Conservation (phyloP, 2,888 invertebrate species). For the Tubulanus polymorphus region DNA sequence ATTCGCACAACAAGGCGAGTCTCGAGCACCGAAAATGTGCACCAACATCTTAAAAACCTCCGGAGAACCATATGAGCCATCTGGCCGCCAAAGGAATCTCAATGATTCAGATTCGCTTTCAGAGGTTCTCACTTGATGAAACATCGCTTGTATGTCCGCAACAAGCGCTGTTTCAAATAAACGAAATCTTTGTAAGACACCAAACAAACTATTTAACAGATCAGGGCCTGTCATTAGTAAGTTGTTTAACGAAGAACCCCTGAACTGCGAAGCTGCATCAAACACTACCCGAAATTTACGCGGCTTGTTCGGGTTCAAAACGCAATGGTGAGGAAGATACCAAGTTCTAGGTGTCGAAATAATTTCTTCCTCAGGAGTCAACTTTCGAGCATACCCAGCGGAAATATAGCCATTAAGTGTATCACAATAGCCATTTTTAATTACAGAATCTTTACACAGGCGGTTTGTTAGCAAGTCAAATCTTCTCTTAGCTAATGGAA, state of each 20-base stretch:
- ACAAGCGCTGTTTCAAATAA: not conserved
- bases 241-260: not conserved
- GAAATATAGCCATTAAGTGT: not conserved
- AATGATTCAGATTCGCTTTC: not conserved
- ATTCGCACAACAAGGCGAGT: not conserved
- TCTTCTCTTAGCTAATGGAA: not conserved
- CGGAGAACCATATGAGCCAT: not conserved
- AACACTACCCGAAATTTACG: not conserved
- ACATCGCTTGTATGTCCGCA: not conserved
- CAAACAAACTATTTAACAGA: not conserved
- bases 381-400: not conserved
- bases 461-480: not conserved
- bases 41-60: not conserved
- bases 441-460: not conserved
- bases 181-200: not conserved
- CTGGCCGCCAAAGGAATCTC: not conserved
- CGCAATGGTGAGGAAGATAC: not conserved
- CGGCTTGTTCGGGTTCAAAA: not conserved
- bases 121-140: conserved; percentile 1
- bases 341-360: not conserved
- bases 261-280: not conserved
- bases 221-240: not conserved
- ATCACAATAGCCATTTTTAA: not conserved
- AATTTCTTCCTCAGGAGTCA: not conserved
- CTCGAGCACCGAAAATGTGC: not conserved